Evolutionary conservation across 2,888 invertebrate species (phyloP).

Genomic region (Aphodius sticticus): DNA sequence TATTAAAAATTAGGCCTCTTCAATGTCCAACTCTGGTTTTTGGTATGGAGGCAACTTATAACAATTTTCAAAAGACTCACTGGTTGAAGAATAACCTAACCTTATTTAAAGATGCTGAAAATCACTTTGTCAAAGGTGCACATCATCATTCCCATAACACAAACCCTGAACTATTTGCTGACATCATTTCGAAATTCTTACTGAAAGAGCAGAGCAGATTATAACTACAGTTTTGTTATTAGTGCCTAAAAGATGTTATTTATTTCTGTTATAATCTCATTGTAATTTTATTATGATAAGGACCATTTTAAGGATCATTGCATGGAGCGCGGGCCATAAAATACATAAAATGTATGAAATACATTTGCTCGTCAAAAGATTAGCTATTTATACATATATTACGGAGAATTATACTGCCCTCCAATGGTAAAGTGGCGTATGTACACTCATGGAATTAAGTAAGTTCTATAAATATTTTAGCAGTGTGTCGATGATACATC

Average conservation of each 20-base stretch:
- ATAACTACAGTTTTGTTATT: not conserved
- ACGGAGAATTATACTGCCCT: too few relatives aligned
- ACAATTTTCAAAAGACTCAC: not conserved
- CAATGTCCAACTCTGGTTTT: conserved; percentile 22
- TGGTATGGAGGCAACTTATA: conserved; percentile 6
- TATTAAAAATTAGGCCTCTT: conserved; percentile 20
- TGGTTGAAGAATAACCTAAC: not conserved
- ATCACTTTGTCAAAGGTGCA: conserved; percentile 22
- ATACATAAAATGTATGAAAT: too few relatives aligned
- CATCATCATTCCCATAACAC: conserved; percentile 31
- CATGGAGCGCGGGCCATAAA: too few relatives aligned
- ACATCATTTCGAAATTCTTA: conserved; percentile 24
- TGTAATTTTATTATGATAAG: too few relatives aligned
- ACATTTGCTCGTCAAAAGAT: too few relatives aligned
- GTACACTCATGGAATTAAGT: too few relatives aligned
- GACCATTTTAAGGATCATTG: too few relatives aligned
- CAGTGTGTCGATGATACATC: too few relatives aligned
- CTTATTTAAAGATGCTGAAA: conserved; percentile 20
- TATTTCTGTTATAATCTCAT: too few relatives aligned
- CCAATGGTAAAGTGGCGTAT: too few relatives aligned
- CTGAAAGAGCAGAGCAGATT: conserved; percentile 19
- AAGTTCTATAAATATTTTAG: too few relatives aligned
- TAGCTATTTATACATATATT: too few relatives aligned
- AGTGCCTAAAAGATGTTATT: not conserved
- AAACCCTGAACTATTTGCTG: conserved; percentile 24